Evolutionary conservation across 1,140 invertebrate species (phyloP), one percentile per base, ranked within the genome.

Genomic region (Dendroctonus ponderosae): DNA sequence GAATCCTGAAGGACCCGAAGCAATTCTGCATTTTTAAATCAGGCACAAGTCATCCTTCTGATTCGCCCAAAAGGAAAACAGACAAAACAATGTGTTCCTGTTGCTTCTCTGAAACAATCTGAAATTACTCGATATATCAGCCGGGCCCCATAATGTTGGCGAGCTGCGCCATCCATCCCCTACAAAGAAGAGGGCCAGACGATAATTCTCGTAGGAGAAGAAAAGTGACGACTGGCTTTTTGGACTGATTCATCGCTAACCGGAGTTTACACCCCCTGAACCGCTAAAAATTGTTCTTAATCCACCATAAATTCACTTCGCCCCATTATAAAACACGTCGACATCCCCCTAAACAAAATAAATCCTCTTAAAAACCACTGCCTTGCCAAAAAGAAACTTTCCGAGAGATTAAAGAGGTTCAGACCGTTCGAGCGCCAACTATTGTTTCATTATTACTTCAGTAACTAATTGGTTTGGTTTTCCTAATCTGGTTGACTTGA

Each of bases 311-410:
- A 67, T 67, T 67, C 51, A 61, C 41, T 67, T 53, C 43, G 41
- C 58, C 65, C 65, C 58, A 67, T 67, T 67, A 67, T 67, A 67
- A 67, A 67, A 60, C 65, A 67, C 65, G 46, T 48, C 12, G 15
- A 50, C 65, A 48, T 61, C 48, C 49, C 57, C 65, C 51, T 12
- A 59, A 61, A 67, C 65, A 67, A 67, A 67, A 67, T 67, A 67
- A 67, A 67, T 67, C 65, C 65, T 67, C 65, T 67, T 67, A 67
- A 67, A 67, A 67, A 67, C 65, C 65, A 60, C 65, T 58, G 62
- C 58, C 26, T 67, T 14, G 40, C 58, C 42, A 53, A 56, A 67
- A 67, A 67, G 65, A 61, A 67, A 67, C 65, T 61, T 67, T 61
- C 14, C 4, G 57, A 49, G 40, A 61, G 57, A 67, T 67, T 67